These are phyloP conservation scores for Drosophila paracracens DNA, from an alignment of 2,888 invertebrate genomes.

Conservation along the genomic window DNA sequence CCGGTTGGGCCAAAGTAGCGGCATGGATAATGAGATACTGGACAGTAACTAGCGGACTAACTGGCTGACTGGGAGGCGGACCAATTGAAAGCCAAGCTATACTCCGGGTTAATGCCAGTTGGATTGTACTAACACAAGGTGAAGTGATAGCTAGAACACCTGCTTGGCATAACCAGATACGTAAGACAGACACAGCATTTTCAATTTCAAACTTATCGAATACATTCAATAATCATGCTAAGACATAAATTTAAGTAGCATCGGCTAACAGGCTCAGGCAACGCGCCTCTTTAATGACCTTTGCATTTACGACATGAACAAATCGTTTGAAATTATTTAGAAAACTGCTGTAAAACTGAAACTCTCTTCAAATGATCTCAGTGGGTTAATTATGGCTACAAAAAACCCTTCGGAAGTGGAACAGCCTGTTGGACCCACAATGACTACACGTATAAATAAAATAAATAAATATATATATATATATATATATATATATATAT, in stretches of 20 bases:
- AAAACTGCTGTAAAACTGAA: neutral
- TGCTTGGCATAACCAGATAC: neutral
- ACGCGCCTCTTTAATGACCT: neutral
- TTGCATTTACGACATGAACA: neutral
- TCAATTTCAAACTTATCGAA: neutral
- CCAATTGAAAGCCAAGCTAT: constrained; percentile 1
- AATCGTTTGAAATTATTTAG: neutral
- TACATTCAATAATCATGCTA: neutral
- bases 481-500: neutral
- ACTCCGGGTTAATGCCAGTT: neutral
- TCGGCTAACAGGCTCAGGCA: neutral
- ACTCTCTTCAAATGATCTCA: neutral
- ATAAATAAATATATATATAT: neutral
- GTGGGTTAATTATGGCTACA: neutral
- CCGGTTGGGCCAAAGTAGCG: constrained; percentile 26
- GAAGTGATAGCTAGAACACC: neutral
- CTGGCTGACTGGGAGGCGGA: constrained; percentile 3
- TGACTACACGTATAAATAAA: neutral
- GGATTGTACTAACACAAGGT: neutral
- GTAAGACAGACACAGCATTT: neutral
- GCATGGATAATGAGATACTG: constrained; percentile 52
- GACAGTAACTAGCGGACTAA: constrained; percentile 23
- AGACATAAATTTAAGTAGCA: neutral
- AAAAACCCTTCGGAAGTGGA: neutral
- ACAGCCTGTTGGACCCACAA: neutral